Evolutionary conservation across 2,797 vertebrate species (phyloP).

Genomic region (Poeciliopsis presidionis): DNA sequence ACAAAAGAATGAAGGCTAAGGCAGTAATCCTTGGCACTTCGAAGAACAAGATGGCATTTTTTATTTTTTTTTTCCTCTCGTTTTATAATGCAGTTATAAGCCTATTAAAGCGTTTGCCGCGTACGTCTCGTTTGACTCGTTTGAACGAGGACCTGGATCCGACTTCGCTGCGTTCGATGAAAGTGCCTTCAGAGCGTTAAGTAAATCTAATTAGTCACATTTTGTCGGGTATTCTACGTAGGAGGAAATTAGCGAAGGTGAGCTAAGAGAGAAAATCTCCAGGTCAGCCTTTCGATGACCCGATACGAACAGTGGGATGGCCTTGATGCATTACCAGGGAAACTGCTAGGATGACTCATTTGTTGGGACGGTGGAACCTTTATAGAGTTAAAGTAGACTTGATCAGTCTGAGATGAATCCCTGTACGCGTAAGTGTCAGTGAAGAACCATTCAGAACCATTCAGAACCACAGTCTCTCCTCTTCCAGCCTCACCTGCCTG

Average conservation of each 20-base stretch:
- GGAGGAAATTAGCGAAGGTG: neutral
- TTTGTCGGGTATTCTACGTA: neutral
- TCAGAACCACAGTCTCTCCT: neutral
- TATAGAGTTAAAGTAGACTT: neutral
- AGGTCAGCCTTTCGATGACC: slow-evolving; percentile 6
- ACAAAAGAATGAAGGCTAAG: slow-evolving; percentile 39
- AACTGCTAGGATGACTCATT: slow-evolving; percentile 16
- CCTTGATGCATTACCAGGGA: neutral
- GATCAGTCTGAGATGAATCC: neutral
- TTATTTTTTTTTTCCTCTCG: slow-evolving; percentile 8
- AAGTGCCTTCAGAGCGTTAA: neutral
- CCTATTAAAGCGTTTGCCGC: slow-evolving; percentile 5
- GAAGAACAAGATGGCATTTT: slow-evolving; percentile 29
- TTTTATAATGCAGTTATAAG: slow-evolving; percentile 20
- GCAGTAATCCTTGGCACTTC: slow-evolving; percentile 48
- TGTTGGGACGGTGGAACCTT: slow-evolving; percentile 2
- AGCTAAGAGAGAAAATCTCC: slow-evolving; percentile 25
- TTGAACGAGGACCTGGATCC: neutral
- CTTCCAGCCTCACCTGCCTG: neutral
- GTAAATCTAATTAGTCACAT: neutral
- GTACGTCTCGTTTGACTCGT: neutral
- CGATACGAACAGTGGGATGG: neutral
- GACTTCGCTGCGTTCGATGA: neutral
- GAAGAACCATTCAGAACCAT: neutral
- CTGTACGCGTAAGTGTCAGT: neutral